Base-by-base conservation (phyloP, 2,113 vertebrate species). In the Urocitellus parryii region DNA sequence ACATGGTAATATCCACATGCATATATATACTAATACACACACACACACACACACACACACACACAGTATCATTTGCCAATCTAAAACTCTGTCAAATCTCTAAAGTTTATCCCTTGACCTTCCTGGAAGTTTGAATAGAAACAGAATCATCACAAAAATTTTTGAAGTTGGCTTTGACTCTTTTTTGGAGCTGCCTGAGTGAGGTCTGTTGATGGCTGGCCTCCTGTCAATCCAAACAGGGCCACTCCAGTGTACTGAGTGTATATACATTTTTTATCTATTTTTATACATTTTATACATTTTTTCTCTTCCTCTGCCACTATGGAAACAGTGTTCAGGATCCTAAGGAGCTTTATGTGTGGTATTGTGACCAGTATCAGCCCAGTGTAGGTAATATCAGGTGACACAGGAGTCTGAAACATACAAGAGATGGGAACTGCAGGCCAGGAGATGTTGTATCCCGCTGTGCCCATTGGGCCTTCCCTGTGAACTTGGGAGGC, bases 291-390 rank as follows among this genome's bases (percentile, higher is more conserved):
- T 42, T 42, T 42, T 42, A 42, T 42, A 42, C 39, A 42, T 42
- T 42, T 42, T 42, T 42, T 42, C 39, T 42, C 39, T 42, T 42
- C 39, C 39, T 42, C n/a, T 4, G 0, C 67, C 53, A 34, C 51
- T 32, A 13, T 8, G 48, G 20, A 63, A 83, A 16, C 80, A 18
- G 29, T 53, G 48, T 53, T 96, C 81, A 17, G 53, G 97, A 97
- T 96, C 94, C 0, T 70, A 0, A 96, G 73, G 94, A 97, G 80
- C 94, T 97, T 98, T 95, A 96, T 96, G 96, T 97, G 88, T 76
- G 89, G 96, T 97, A 90, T 97, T 97, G 93, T 94, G 94, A 97
- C 98, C 97, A 98, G 98, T 89, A 95, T 97, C 97, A 98, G 95
- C 93, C 89, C 95, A 93, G 61, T 12, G 96, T 96, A 97, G 79